phyloP scores from a whole-genome alignment of 2,888 invertebrate genomes.

The Drosophila antonietae region DNA sequence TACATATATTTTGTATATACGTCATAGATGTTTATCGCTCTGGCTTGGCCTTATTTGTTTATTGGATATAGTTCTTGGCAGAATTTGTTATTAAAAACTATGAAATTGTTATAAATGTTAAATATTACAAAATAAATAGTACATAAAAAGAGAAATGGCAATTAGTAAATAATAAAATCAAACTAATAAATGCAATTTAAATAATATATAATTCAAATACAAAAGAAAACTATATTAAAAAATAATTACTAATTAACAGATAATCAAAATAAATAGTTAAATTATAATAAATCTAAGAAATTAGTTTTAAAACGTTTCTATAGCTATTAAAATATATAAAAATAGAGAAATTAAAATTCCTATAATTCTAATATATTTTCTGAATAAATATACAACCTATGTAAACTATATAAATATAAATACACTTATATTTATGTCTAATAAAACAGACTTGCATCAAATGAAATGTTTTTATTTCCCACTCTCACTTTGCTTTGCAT shows the following conservation, averaged over 20 bases:
- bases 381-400: no score
- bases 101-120: neutral
- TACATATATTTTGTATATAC: neutral
- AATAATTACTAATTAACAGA: neutral
- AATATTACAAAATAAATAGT: neutral
- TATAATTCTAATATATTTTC: no score
- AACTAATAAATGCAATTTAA: neutral
- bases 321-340: no score
- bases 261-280: neutral
- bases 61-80: neutral
- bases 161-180: neutral
- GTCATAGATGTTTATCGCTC: neutral
- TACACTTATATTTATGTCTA: no score
- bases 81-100: neutral
- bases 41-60: constrained; percentile 3
- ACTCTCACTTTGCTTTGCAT: neutral
- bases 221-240: neutral
- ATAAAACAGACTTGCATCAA: no score
- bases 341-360: no score
- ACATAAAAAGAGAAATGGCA: no score
- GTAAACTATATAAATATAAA: no score
- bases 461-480: neutral
- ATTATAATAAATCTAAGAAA: no score
- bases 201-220: no score
- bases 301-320: no score